phyloP scores from a whole-genome alignment of 2,113 vertebrate species.

The Oreocharis arfaki region DNA sequence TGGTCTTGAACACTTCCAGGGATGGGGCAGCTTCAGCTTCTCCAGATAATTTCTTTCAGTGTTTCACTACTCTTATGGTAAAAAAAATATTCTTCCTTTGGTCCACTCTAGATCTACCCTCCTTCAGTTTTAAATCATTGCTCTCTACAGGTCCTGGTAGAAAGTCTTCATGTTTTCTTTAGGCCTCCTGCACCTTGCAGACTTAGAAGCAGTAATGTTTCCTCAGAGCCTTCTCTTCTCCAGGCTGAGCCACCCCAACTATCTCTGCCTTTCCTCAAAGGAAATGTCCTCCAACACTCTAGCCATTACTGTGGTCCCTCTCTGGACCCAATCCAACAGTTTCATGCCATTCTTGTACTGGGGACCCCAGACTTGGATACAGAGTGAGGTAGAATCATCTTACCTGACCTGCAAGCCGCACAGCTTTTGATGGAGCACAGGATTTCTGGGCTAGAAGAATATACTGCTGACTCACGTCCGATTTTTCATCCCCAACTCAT shows the following conservation, averaged over 20 bases:
- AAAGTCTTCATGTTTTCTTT: not conserved
- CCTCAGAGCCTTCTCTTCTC: not conserved
- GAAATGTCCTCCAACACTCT: not conserved
- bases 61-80: rapidly evolving
- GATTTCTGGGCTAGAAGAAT: not conserved
- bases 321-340: rapidly evolving
- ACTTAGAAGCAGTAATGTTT: not conserved
- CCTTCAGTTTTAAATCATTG: too few relatives aligned
- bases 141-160: not conserved
- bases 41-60: not conserved
- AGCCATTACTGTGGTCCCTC: not conserved
- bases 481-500: not conserved
- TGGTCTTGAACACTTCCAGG: not conserved
- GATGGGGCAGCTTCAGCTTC: not conserved
- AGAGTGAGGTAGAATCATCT: not conserved
- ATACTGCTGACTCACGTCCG: not conserved
- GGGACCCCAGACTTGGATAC: not conserved
- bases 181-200: not conserved
- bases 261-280: not conserved
- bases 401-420: not conserved
- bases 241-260: not conserved
- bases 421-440: not conserved
- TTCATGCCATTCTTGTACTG: not conserved
- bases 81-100: not conserved
- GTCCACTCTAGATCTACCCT: not conserved